phyloP scores from a whole-genome alignment of 2,888 invertebrate genomes.

The Anaspis maculata region DNA sequence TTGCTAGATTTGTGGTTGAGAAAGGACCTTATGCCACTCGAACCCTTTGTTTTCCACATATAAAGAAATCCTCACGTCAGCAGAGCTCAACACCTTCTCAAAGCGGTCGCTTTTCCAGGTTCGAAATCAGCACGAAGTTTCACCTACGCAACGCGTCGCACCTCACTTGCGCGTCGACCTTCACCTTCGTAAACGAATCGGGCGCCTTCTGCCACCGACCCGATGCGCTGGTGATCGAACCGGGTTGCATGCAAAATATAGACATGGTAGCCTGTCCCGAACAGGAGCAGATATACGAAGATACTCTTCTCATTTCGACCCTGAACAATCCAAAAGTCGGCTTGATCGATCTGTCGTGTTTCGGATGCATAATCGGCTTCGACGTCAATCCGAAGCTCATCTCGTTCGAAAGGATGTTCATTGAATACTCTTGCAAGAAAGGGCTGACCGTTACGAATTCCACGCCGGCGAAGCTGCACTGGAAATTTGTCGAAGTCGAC shows the following conservation, averaged over 20 bases:
- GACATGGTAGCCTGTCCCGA: constrained; percentile 32
- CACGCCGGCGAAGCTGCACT: constrained; percentile 48
- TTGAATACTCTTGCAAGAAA: constrained; percentile 46
- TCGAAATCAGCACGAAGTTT: too few relatives aligned
- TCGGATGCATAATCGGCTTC: constrained; percentile 47
- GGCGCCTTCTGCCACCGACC: constrained; percentile 44
- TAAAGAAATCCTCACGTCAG: too few relatives aligned
- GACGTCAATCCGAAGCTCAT: constrained; percentile 36
- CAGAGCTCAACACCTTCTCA: too few relatives aligned
- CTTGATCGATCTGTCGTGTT: constrained; percentile 44
- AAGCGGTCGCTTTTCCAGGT: too few relatives aligned
- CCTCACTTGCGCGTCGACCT: constrained; percentile 43
- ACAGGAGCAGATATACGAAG: constrained; percentile 29
- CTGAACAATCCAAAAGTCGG: constrained; percentile 54
- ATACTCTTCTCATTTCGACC: constrained; percentile 36
- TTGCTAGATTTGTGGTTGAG: too few relatives aligned
- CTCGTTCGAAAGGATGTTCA: constrained; percentile 48
- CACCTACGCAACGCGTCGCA: constrained; percentile 49
- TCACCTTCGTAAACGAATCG: constrained; percentile 43
- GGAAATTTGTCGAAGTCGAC: constrained; percentile 49
- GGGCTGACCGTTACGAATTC: constrained; percentile 49
- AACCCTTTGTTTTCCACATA: too few relatives aligned
- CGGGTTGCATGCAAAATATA: constrained; percentile 27
- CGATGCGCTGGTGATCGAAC: constrained; percentile 22
- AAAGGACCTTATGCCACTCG: too few relatives aligned